A percentile compares a stretch with the other conserved stretches of the same genome.
Conservation (phyloP, 2,888 invertebrate genomes). For the Hypercompe scribonia region DNA sequence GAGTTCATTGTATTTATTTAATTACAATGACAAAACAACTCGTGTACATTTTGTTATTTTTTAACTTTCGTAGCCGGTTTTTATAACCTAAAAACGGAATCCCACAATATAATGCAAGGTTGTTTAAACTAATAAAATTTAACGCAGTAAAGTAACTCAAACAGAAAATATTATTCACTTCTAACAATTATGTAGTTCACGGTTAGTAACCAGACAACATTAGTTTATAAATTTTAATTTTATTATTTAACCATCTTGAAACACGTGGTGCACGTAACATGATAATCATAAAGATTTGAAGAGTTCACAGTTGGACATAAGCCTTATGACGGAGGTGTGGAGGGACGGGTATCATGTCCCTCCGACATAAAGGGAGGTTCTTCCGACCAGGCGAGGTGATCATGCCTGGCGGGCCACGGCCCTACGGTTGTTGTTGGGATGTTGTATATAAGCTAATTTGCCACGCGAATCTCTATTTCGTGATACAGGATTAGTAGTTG, state of each 20-base stretch:
- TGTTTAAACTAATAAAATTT: slow-evolving; percentile 1
- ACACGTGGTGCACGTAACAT: background rate
- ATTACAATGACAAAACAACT: background rate
- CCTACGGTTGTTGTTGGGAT: too few relatives aligned
- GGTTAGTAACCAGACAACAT: too few relatives aligned
- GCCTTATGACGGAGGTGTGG: too few relatives aligned
- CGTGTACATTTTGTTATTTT: background rate
- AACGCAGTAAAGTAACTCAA: slow-evolving; percentile 21
- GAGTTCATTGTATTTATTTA: background rate
- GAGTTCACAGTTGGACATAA: background rate
- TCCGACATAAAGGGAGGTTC: too few relatives aligned
- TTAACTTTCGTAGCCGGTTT: background rate
- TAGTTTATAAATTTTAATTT: slow-evolving; percentile 27
- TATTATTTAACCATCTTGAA: background rate
- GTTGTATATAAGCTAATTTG: too few relatives aligned
- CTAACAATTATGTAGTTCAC: background rate
- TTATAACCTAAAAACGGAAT: background rate
- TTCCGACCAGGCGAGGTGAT: too few relatives aligned
- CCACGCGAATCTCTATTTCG: too few relatives aligned
- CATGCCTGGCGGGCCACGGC: too few relatives aligned
- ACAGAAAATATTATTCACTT: slow-evolving; percentile 20
- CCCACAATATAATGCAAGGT: background rate
- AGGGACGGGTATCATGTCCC: too few relatives aligned
- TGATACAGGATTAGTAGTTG: too few relatives aligned
- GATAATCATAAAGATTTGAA: background rate